phyloP scores from a whole-genome alignment of 64 coral and sea anemone species.

The Acropora tenuis region DNA sequence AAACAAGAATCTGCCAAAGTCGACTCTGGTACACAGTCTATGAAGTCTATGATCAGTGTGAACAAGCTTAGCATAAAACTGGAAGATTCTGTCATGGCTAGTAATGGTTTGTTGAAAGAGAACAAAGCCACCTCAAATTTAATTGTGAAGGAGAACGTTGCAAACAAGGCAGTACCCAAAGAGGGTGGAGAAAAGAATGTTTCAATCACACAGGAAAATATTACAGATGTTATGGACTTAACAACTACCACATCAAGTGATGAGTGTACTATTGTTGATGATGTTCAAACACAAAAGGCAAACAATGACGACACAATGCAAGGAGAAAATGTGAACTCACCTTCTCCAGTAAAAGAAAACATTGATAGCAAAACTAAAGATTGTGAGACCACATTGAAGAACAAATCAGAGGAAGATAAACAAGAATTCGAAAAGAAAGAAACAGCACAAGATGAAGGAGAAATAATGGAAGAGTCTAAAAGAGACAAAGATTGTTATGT shows the following conservation, averaged over 20 bases:
- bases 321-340: background rate
- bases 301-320: background rate
- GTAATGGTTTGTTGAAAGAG: background rate
- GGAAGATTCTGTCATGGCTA: background rate
- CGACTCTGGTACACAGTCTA: conserved; percentile 69
- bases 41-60: conserved; percentile 77
- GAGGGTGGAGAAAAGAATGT: background rate
- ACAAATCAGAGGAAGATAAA: background rate
- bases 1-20: conserved; percentile 12
- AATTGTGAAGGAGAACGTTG: background rate
- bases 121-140: background rate
- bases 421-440: conserved; percentile 8
- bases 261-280: background rate
- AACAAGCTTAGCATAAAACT: conserved; percentile 58
- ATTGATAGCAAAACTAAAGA: background rate
- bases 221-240: background rate
- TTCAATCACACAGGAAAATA: background rate
- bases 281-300: background rate
- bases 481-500: background rate
- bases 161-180: background rate
- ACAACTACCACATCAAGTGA: background rate
- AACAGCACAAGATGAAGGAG: background rate
- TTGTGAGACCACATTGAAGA: background rate
- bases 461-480: background rate
- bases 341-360: background rate